Percentiles rank a stretch among this genome's conserved stretches.
phyloP scores from a whole-genome alignment of 2,888 invertebrate species.

The Brachyptera putata region DNA sequence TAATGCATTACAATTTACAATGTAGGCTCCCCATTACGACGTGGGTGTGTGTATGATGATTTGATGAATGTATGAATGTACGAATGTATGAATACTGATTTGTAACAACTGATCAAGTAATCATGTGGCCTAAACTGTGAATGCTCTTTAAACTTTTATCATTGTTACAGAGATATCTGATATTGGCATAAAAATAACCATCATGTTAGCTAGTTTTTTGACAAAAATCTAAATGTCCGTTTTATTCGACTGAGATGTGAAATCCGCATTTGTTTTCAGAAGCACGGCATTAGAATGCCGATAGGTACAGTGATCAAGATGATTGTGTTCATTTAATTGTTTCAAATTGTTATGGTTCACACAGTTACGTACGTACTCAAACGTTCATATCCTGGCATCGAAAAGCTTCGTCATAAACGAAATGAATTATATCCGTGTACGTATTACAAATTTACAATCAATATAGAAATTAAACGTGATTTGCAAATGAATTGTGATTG shows the following conservation, averaged over 20 bases:
- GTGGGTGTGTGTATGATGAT: neutral
- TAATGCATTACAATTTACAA: too few relatives aligned
- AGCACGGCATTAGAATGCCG: too few relatives aligned
- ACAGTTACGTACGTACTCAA: too few relatives aligned
- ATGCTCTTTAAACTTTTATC: slow-evolving; percentile 26
- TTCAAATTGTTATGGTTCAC: too few relatives aligned
- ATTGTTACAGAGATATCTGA: slow-evolving; percentile 23
- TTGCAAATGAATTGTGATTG: too few relatives aligned
- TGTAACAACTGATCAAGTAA: slow-evolving; percentile 19
- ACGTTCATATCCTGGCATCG: too few relatives aligned
- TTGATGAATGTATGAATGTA: neutral
- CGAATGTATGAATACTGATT: neutral
- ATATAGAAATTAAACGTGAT: too few relatives aligned
- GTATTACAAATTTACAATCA: neutral
- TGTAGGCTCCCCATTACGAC: neutral
- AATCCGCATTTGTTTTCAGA: too few relatives aligned
- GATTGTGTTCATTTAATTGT: slow-evolving; percentile 23
- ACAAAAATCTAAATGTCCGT: slow-evolving; percentile 1
- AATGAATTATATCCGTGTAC: neutral
- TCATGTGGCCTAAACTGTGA: slow-evolving; percentile 32
- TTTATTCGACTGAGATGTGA: neutral
- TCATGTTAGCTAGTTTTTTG: neutral
- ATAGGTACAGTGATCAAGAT: too few relatives aligned
- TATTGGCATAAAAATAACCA: neutral
- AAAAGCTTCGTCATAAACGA: too few relatives aligned